phyloP scores from a whole-genome alignment of 2,888 invertebrate genomes.

The Incurvaria masculella region DNA sequence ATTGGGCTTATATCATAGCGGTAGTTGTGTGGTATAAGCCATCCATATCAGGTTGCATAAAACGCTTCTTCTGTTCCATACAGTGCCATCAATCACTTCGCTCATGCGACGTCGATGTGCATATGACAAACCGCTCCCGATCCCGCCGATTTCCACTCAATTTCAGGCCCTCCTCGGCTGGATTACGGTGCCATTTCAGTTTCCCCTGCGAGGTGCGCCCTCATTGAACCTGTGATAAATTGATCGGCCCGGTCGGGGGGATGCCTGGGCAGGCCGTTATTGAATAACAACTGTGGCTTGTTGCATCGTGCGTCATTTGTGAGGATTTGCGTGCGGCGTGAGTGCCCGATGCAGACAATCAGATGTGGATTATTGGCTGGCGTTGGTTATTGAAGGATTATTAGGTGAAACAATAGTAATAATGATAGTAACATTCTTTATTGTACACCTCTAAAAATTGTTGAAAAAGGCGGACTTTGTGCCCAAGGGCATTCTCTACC shows the following conservation, averaged over 20 bases:
- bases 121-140: background rate
- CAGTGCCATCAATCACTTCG: background rate
- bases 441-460: no score
- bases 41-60: no score
- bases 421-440: no score
- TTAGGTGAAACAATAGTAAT: no score
- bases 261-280: constrained; percentile 37
- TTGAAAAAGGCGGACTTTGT: no score
- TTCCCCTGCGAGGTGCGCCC: no score
- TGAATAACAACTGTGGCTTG: constrained; percentile 51
- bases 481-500: no score
- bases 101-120: background rate
- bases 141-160: background rate
- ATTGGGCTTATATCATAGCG: no score
- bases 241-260: background rate
- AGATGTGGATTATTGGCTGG: no score
- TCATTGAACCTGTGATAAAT: background rate
- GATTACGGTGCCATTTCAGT: background rate
- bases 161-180: background rate
- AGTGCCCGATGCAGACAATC: no score
- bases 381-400: no score
- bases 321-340: constrained; percentile 8
- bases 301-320: constrained; percentile 31
- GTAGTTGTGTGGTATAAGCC: no score
- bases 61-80: background rate